Evolutionary conservation across 2,113 vertebrate genomes (phyloP).

Genomic region (Cettia cetti): DNA sequence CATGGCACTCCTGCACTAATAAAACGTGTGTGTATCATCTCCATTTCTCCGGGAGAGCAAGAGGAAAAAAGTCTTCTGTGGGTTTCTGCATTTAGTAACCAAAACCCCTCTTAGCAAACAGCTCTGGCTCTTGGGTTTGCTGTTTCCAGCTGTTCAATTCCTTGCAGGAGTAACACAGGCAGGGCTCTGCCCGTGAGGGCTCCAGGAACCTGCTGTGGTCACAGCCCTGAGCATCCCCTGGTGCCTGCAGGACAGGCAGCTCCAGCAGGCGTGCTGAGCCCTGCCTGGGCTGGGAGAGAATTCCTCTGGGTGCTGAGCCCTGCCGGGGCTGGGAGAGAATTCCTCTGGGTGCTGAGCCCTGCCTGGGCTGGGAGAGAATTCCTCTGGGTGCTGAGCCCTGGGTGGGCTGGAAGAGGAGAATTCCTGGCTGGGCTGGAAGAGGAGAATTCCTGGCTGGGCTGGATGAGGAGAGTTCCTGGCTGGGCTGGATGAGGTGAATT

Average conservation of each 20-base stretch:
- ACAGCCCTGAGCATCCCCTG: rapidly evolving
- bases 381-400: too few relatives aligned
- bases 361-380: too few relatives aligned
- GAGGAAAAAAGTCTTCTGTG: not conserved
- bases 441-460: not conserved
- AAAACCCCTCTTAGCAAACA: not conserved
- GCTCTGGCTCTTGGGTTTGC: not conserved
- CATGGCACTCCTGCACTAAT: not conserved
- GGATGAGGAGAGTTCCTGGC: too few relatives aligned
- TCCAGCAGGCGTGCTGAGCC: not conserved
- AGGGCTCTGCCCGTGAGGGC: not conserved
- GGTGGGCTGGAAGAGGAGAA: too few relatives aligned
- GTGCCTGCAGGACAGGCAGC: not conserved
- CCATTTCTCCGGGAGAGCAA: not conserved
- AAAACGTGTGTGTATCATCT: not conserved
- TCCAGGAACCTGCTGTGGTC: not conserved
- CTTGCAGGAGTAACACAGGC: not conserved
- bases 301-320: too few relatives aligned
- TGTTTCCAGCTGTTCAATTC: not conserved
- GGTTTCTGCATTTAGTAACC: not conserved
- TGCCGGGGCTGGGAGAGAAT: too few relatives aligned
- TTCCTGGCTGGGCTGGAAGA: too few relatives aligned
- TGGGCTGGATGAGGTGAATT: too few relatives aligned
- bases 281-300: not conserved
- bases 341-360: too few relatives aligned